A percentile compares a stretch with the other conserved stretches of the same genome.
Conservation (phyloP, 2,113 vertebrate genomes). For the Cyanistes caeruleus region DNA sequence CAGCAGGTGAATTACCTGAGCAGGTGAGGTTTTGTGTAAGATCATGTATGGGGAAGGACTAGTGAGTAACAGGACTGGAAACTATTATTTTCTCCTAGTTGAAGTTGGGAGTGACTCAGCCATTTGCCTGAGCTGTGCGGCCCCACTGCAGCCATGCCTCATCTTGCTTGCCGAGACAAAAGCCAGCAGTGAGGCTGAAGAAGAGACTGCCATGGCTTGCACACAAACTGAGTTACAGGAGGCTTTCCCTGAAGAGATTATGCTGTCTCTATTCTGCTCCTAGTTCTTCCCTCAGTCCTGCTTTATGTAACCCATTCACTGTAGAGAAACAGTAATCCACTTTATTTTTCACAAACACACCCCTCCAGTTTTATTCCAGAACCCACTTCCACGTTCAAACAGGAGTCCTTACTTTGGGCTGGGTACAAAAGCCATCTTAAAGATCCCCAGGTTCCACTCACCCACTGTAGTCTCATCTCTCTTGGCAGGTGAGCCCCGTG, state of each 20-base stretch:
- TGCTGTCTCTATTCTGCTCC: not conserved
- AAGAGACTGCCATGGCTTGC: not conserved
- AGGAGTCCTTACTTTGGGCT: not conserved
- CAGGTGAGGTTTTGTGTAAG: not conserved
- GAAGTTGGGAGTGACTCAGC: fast-evolving
- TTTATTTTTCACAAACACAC: not conserved
- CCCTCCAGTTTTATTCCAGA: not conserved
- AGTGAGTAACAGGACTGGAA: not conserved
- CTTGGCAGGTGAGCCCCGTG: fast-evolving
- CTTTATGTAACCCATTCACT: not conserved
- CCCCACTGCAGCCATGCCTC: not conserved
- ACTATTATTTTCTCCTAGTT: not conserved
- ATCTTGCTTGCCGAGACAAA: not conserved
- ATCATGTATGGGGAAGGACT: not conserved
- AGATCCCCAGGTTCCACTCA: not conserved
- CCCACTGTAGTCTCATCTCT: not conserved
- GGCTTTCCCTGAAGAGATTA: not conserved
- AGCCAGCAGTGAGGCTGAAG: not conserved
- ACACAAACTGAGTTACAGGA: not conserved
- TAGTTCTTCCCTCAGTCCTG: not conserved
- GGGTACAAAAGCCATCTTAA: not conserved
- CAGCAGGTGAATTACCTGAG: not conserved
- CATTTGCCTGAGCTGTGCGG: not conserved
- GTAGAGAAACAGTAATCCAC: not conserved
- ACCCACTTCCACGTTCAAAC: not conserved